Conservation (phyloP, 2,113 vertebrate species). For the Prionailurus bengalensis region DNA sequence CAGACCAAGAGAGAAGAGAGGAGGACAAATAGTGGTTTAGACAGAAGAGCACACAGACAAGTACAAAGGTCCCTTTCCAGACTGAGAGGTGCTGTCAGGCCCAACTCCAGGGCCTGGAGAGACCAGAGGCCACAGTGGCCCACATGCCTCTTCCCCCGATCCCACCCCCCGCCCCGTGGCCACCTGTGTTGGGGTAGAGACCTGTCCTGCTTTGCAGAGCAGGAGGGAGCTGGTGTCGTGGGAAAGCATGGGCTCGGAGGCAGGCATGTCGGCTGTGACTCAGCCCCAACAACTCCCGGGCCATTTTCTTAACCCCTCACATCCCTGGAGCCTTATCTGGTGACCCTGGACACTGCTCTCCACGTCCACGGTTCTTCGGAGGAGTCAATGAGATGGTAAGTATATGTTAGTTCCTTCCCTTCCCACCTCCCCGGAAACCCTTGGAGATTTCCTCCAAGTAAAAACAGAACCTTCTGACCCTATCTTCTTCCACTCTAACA, state of each 20-base stretch:
- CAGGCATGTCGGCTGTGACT: neutral
- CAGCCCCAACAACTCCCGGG: neutral
- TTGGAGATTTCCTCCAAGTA: neutral
- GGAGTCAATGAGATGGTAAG: neutral
- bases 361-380: neutral
- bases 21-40: neutral
- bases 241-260: neutral
- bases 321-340: neutral
- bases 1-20: neutral
- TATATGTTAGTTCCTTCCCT: neutral
- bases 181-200: neutral
- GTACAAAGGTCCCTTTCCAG: neutral
- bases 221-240: accelerated
- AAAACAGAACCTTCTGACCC: neutral
- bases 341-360: neutral
- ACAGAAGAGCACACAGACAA: neutral
- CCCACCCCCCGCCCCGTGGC: accelerated
- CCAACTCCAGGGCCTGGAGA: neutral
- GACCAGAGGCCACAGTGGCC: neutral
- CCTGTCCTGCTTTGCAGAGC: neutral
- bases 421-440: neutral
- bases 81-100: neutral
- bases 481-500: neutral
- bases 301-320: neutral
- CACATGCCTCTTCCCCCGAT: accelerated